Conservation (phyloP, 2,888 invertebrate species). For the Pandemis cinnamomeana region DNA sequence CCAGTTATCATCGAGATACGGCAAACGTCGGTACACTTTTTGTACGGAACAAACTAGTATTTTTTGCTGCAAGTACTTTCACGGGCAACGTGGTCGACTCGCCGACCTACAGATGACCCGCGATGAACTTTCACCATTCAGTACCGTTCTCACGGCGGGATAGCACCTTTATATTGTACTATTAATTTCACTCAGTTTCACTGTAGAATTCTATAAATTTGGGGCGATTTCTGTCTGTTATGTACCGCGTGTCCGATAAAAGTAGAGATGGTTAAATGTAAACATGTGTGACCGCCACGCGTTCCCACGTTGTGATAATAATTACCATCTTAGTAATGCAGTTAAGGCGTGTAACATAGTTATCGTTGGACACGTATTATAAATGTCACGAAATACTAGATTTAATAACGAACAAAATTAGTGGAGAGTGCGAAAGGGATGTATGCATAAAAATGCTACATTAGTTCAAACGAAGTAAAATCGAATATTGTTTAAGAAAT, state of each 20-base stretch:
- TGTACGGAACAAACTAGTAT: conserved; percentile 20
- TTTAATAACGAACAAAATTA: background rate
- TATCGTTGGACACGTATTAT: background rate
- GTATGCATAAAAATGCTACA: too few species aligned
- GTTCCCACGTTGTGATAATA: background rate
- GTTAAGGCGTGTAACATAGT: background rate
- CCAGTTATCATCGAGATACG: conserved; percentile 19
- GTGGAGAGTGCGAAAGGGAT: too few species aligned
- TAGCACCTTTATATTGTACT: conserved; percentile 2
- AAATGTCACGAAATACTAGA: background rate
- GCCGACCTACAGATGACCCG: conserved; percentile 30
- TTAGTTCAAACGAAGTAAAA: too few species aligned
- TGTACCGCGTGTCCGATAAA: background rate
- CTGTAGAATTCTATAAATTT: background rate
- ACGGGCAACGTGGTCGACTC: conserved; percentile 28
- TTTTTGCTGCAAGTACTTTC: conserved; percentile 31
- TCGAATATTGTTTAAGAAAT: too few species aligned
- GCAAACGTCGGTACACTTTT: conserved; percentile 30
- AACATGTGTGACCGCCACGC: background rate
- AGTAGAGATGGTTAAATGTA: conserved; percentile 5
- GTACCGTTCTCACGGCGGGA: conserved; percentile 26
- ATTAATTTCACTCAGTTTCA: conserved; percentile 3
- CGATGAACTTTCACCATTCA: conserved; percentile 43
- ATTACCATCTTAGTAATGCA: background rate
- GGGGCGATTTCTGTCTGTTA: background rate